A percentile compares a stretch with the other conserved stretches of the same genome.
These are phyloP conservation scores for Micromussa lordhowensis DNA, from an alignment of 92 coral and sea anemone species.

Conservation along the genomic window DNA sequence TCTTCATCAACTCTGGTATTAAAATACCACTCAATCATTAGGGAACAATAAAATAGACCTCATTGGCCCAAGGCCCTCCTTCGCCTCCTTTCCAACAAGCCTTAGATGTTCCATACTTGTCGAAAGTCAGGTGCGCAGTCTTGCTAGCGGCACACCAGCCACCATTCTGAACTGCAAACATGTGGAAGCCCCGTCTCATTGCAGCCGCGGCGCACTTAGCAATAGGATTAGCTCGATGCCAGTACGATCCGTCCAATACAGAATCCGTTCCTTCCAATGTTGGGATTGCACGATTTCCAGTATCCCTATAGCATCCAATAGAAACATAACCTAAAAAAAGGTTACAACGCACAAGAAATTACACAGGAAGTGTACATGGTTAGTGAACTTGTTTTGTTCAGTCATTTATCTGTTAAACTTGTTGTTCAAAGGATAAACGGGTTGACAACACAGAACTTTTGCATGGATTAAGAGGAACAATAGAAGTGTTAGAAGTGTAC, in stretches of 20 bases:
- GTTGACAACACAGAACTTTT: no score
- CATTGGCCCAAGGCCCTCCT: not conserved
- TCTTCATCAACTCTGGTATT: no score
- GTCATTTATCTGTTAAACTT: no score
- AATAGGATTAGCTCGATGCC: not conserved
- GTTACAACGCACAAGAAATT: no score
- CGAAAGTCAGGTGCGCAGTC: not conserved
- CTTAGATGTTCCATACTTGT: not conserved
- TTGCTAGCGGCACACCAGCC: conserved; percentile 5
- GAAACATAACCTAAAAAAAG: no score
- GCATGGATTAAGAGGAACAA: no score
- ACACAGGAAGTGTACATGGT: no score
- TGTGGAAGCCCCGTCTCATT: not conserved
- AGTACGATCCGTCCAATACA: not conserved
- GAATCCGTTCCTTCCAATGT: not conserved
- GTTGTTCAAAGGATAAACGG: no score
- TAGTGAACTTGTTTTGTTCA: no score
- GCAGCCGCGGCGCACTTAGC: conserved; percentile 4
- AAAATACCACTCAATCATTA: no score
- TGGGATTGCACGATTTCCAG: not conserved
- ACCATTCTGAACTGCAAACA: conserved; percentile 9
- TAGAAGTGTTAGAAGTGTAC: no score
- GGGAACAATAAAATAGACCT: not conserved
- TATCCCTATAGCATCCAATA: not conserved
- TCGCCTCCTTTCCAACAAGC: not conserved